Base-by-base conservation (phyloP, 2,888 invertebrate genomes). In the Melanophora roralis region DNA sequence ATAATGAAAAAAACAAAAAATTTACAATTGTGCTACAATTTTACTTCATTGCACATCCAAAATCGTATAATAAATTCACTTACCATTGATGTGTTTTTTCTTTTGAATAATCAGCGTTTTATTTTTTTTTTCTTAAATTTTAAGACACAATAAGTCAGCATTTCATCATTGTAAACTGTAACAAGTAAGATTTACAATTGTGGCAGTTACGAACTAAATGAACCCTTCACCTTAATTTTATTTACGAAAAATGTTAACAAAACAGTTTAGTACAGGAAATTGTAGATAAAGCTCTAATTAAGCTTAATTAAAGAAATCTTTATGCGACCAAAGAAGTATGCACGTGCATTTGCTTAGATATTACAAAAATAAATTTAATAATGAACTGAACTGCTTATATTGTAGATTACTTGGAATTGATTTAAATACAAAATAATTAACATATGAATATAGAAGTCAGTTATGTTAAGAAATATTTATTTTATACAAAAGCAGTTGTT, bases 21-120 rank as follows among this genome's bases (percentile, higher is more conserved):
- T 80, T 80, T 72, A 75, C 75, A 80, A 75, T 80, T 76, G 16
- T 75, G 79, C 60, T 80, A 75, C 75, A 80, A 67, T 75, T 78
- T 72, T 32, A 32, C 62, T 51, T 43, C 49, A 40, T 57, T 74
- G 23, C 14, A 45, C 60, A 59, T 40, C 12, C 40, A 32, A 27
- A 71, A 23, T 23, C 32, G 32, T 40, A 27, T 14, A 55, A 72
- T 40, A 60, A 69, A 38, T 59, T 43, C 9, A 1, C 16, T 19
- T 32, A 38, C 1, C 9, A 12, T 65, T 23, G 32, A 51, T 16
- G 32, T 38, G 27, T 16, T 23, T 59, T 59, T 73, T 65, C 47
- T 59, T 57, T 40, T 65, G 38, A 47, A 57, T 38, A 64, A 40
- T 47, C 47, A 51, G 45, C 23, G n/a, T n/a, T n/a, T n/a, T 27